These are phyloP conservation scores for Babylonia areolata DNA, from an alignment of 1,140 invertebrate species.

Conservation along the genomic window DNA sequence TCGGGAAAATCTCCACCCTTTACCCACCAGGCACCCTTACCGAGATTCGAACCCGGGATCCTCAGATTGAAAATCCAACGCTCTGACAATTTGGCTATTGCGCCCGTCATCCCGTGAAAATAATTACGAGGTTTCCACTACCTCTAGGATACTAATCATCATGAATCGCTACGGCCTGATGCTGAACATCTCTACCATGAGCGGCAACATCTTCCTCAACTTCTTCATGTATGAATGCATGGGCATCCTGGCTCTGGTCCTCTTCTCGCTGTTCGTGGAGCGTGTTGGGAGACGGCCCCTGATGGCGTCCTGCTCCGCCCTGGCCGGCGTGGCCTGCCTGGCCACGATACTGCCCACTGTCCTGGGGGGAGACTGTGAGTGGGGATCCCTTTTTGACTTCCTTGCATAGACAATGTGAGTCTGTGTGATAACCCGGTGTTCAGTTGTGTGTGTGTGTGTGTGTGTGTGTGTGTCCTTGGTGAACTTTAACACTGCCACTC, in stretches of 20 bases:
- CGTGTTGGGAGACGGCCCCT: slow-evolving; percentile 52
- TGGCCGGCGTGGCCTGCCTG: slow-evolving; percentile 56
- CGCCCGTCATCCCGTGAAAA: no score
- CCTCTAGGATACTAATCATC: slow-evolving; percentile 81
- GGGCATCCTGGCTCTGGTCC: slow-evolving; percentile 85
- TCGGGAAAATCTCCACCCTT: no score
- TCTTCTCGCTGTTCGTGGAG: slow-evolving; percentile 77
- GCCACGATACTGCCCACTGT: slow-evolving; percentile 49
- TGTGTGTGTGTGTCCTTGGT: no score
- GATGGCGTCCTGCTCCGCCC: slow-evolving; percentile 43
- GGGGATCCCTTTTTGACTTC: neutral
- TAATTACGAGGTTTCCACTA: no score
- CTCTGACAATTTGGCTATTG: no score
- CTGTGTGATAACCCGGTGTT: no score
- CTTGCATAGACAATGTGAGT: no score
- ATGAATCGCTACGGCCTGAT: slow-evolving; percentile 82
- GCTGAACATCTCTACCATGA: slow-evolving; percentile 61
- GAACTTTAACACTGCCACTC: no score
- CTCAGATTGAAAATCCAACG: no score
- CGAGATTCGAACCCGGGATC: no score
- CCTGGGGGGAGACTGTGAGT: slow-evolving; percentile 44
- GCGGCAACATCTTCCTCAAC: slow-evolving; percentile 68
- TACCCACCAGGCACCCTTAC: no score
- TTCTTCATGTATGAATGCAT: slow-evolving; percentile 79
- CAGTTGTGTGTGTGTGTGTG: no score